Conservation (phyloP, 2,888 invertebrate species). For the Hypolimnas misippus region DNA sequence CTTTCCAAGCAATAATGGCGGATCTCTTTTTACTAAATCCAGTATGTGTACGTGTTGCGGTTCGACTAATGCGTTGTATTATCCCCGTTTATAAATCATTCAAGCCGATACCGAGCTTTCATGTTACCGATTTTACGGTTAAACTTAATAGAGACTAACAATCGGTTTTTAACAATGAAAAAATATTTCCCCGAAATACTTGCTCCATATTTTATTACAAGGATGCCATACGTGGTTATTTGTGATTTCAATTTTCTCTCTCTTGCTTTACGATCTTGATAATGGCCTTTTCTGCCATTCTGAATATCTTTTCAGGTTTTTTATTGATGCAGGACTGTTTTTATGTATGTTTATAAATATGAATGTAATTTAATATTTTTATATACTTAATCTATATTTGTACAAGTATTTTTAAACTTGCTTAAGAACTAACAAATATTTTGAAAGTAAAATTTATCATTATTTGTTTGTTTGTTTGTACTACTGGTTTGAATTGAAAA, state of each 20-base stretch:
- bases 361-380: neutral
- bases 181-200: constrained; percentile 9
- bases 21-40: constrained; percentile 71
- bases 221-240: constrained; percentile 11
- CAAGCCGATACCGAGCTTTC: constrained; percentile 64
- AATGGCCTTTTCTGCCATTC: neutral
- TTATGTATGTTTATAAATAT: neutral
- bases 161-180: constrained; percentile 44
- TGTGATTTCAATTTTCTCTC: constrained; percentile 9
- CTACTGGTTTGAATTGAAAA: no score
- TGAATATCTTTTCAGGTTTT: neutral
- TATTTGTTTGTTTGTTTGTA: no score
- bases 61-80: constrained; percentile 68
- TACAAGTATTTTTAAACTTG: no score
- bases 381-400: no score
- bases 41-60: constrained; percentile 69
- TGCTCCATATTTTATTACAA: constrained; percentile 9
- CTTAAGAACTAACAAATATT: no score
- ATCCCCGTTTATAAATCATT: constrained; percentile 76
- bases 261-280: constrained; percentile 10
- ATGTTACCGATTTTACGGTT: constrained; percentile 50
- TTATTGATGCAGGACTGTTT: neutral
- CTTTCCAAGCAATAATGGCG: constrained; percentile 59
- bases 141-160: constrained; percentile 43
- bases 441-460: no score